These are phyloP conservation scores for Mugil cephalus DNA, from an alignment of 2,113 vertebrate species.

Conservation along the genomic window DNA sequence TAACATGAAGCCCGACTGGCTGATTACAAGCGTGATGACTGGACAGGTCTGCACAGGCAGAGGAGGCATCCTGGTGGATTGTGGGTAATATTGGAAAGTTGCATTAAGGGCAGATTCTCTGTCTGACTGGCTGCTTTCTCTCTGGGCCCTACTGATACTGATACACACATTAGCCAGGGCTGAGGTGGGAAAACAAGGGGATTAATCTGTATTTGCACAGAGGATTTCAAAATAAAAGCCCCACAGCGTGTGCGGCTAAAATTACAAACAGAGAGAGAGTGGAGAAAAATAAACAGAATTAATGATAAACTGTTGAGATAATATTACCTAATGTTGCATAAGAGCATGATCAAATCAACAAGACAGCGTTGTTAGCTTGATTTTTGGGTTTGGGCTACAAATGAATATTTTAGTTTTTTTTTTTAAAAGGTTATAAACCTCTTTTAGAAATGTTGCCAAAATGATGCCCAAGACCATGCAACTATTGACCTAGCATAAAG, in stretches of 20 bases:
- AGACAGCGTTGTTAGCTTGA: not conserved
- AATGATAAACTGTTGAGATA: not conserved
- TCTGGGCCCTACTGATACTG: slow-evolving; percentile 39
- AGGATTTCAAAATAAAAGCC: slow-evolving; percentile 25
- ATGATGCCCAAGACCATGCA: too few relatives aligned
- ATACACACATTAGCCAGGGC: not conserved
- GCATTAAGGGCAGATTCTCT: slow-evolving; percentile 38
- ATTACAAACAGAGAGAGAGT: slow-evolving; percentile 6
- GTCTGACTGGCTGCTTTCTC: slow-evolving; percentile 37
- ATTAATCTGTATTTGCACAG: slow-evolving; percentile 26
- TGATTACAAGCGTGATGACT: slow-evolving; percentile 47
- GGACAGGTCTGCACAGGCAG: slow-evolving; percentile 27
- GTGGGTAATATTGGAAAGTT: slow-evolving; percentile 68
- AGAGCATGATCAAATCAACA: not conserved
- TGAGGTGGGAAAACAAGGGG: not conserved
- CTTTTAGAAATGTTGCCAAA: too few relatives aligned
- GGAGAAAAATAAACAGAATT: slow-evolving; percentile 7
- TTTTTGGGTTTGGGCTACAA: not conserved
- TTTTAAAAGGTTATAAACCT: too few relatives aligned
- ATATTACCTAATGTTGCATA: slow-evolving; percentile 20
- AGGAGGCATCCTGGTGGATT: slow-evolving; percentile 63
- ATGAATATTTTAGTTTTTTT: not conserved
- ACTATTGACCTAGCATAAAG: too few relatives aligned
- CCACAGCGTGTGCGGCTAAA: not conserved
- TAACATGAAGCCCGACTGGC: slow-evolving; percentile 64